These are phyloP conservation scores for Fissipunctia ypsillon DNA, from an alignment of 2,888 invertebrate genomes.

Conservation along the genomic window DNA sequence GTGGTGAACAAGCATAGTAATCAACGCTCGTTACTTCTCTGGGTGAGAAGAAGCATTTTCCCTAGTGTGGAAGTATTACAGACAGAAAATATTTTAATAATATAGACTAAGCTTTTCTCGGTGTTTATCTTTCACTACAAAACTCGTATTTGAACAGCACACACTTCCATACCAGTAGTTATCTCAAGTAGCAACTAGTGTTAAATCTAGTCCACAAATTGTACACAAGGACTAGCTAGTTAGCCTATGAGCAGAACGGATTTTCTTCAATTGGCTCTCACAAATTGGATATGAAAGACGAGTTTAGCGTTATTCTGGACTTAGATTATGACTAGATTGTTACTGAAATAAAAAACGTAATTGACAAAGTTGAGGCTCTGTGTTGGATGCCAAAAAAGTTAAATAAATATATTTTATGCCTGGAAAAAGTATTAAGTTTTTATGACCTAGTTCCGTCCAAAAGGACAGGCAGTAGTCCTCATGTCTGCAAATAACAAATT, in stretches of 20 bases:
- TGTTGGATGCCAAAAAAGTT: conserved; percentile 22
- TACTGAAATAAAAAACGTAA: conserved; percentile 1
- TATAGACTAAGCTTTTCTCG: too few relatives aligned
- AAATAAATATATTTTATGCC: neutral
- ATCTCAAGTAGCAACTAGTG: conserved; percentile 3
- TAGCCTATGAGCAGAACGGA: conserved; percentile 18
- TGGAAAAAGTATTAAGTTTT: conserved; percentile 1
- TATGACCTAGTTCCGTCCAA: neutral
- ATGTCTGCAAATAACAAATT: too few relatives aligned
- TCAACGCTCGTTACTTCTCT: too few relatives aligned
- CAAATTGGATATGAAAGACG: conserved; percentile 37
- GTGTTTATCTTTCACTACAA: too few relatives aligned
- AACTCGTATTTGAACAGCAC: neutral
- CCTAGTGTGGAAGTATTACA: too few relatives aligned
- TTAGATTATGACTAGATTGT: conserved; percentile 6
- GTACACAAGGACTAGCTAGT: conserved; percentile 29
- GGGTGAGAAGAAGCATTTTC: too few relatives aligned
- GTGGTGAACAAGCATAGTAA: too few relatives aligned
- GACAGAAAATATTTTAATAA: too few relatives aligned
- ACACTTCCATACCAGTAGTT: neutral
- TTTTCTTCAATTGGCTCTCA: conserved; percentile 54
- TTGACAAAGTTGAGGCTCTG: neutral
- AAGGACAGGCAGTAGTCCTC: too few relatives aligned
- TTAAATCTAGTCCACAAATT: conserved; percentile 42
- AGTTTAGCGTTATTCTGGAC: conserved; percentile 6